Conservation (phyloP, 2,888 invertebrate genomes). For the Loripinus fragilis region DNA sequence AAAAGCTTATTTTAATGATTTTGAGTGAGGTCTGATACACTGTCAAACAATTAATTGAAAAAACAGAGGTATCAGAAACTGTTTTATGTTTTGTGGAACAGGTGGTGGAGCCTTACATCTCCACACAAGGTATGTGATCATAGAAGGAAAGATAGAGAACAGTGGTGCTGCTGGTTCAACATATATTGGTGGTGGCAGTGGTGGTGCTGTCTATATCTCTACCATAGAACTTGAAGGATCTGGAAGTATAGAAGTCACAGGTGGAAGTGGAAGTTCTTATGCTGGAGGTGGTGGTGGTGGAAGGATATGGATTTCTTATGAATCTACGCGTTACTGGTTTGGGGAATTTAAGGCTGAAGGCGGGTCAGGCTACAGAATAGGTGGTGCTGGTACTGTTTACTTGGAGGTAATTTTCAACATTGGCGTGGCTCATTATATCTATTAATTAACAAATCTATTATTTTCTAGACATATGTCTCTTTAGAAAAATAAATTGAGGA, state of each 20-base stretch:
- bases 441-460: too few species aligned
- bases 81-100: background rate
- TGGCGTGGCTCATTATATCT: too few species aligned
- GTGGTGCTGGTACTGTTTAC: constrained; percentile 72
- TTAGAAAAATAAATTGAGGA: too few species aligned
- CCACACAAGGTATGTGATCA: constrained; percentile 34
- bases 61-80: too few species aligned
- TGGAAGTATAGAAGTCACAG: constrained; percentile 66
- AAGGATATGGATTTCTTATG: constrained; percentile 65
- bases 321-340: constrained; percentile 65
- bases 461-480: too few species aligned
- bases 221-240: constrained; percentile 68
- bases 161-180: constrained; percentile 60
- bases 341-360: constrained; percentile 66
- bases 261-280: constrained; percentile 57
- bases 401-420: too few species aligned
- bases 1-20: too few species aligned
- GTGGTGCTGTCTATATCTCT: constrained; percentile 65
- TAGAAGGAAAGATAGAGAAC: constrained; percentile 65
- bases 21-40: too few species aligned
- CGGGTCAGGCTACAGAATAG: constrained; percentile 56
- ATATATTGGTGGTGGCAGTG: constrained; percentile 66
- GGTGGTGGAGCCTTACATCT: background rate
- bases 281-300: constrained; percentile 71
- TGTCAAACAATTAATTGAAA: too few species aligned